phyloP scores from a whole-genome alignment of 2,888 invertebrate genomes.

The Drosophila neonasuta region DNA sequence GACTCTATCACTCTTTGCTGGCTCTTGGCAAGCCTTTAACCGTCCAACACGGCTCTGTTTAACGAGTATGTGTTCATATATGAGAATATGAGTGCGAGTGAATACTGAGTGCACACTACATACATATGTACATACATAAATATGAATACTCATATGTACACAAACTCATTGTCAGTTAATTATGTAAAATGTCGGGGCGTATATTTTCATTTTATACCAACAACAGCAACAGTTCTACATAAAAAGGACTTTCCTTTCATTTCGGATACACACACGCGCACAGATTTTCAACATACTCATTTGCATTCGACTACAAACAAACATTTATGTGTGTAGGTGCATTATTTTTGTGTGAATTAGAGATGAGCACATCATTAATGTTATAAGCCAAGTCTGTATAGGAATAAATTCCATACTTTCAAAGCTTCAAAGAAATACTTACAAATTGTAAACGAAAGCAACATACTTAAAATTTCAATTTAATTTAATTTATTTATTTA shows the following conservation, averaged over 20 bases:
- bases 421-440: neutral
- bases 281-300: constrained; percentile 43
- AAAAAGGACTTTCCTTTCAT: constrained; percentile 58
- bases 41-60: constrained; percentile 19
- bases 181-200: constrained; percentile 68
- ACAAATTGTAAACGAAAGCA: no score
- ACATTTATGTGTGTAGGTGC: neutral
- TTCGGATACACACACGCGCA: constrained; percentile 39
- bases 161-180: constrained; percentile 72
- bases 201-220: constrained; percentile 44
- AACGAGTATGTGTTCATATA: constrained; percentile 16
- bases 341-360: constrained; percentile 21
- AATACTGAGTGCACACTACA: constrained; percentile 11
- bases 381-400: neutral
- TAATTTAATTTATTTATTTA: no score
- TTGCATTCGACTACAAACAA: constrained; percentile 23
- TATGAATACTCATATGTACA: constrained; percentile 33
- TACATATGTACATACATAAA: constrained; percentile 30
- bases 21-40: constrained; percentile 30
- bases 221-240: constrained; percentile 34
- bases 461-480: no score
- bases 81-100: constrained; percentile 14
- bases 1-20: neutral
- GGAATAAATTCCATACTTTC: neutral
- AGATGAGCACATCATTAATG: constrained; percentile 28